Conservation (phyloP, 1,140 invertebrate genomes). For the Sitobion miscanthi region DNA sequence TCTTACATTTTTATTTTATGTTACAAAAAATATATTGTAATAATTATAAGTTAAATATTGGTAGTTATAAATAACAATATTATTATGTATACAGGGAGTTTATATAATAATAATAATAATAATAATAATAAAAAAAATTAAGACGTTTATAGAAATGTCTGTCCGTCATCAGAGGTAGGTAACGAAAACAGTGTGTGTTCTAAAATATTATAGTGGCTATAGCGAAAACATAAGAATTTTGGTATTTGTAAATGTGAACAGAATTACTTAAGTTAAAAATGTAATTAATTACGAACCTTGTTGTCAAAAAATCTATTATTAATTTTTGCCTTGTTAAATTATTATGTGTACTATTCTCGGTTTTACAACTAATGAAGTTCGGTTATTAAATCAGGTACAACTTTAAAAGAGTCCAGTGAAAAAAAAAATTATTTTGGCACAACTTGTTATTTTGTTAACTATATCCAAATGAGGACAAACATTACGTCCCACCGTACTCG, state of each 20-base stretch:
- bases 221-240: neutral
- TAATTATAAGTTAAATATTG: conserved; percentile 34
- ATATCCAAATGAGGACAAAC: neutral
- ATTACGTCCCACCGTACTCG: neutral
- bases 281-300: neutral
- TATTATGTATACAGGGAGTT: conserved; percentile 21
- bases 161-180: neutral
- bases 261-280: neutral
- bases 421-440: neutral
- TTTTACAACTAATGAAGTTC: neutral
- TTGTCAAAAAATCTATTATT: neutral
- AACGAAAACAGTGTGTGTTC: neutral
- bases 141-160: conserved; percentile 1
- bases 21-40: conserved; percentile 45
- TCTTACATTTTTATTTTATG: conserved; percentile 30
- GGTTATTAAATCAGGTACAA: neutral
- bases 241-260: neutral
- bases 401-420: neutral
- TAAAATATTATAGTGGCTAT: neutral
- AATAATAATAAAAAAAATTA: conserved; percentile 12
- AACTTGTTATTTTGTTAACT: neutral
- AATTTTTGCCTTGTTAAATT: neutral
- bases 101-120: conserved; percentile 21
- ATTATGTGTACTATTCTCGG: neutral
- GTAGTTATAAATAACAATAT: conserved; percentile 28